Base-by-base conservation (phyloP, 2,113 vertebrate species). In the Gymnobelideus leadbeateri region DNA sequence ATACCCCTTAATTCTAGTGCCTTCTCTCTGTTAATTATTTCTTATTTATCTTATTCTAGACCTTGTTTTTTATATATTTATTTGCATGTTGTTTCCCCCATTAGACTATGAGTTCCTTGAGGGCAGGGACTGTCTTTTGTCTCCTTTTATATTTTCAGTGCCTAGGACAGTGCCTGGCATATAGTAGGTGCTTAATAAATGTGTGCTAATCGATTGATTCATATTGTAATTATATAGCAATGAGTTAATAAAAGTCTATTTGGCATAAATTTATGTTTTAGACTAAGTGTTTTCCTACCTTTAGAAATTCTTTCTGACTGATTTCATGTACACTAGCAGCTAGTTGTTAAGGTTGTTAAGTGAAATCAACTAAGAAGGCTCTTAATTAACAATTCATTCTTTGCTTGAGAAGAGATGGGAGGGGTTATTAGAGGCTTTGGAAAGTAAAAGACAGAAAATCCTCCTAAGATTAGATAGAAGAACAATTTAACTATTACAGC, bases 301-400 rank as follows among this genome's bases (percentile, higher is more conserved):
- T 43, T 84, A 84, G 43, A 43, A 84, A 84, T 84, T 84, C 68
- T 77, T 77, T 77, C 37, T 84, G 6, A 84, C n/a, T 84, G 68
- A 84, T 43, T 84, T 23, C 68, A 84, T 84, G 16, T 84, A 84
- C 7, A 84, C 43, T 43, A 84, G 68, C 68, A 84, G 68, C 37
- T 84, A 43, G 6, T 84, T 43, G n/a, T 84, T 84, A 43, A 84
- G 6, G 19, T 23, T 84, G 37, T 84, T 84, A 43, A 84, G 19
- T 43, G 68, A 84, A 84, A 84, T 84, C n/a, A 84, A 43, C 68
- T 84, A 84, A 84, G 68, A 84, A 84, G n/a, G 19, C 68, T 84
- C n/a, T 43, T 84, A 84, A 84, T 84, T 84, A 84, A 84, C 68
- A 84, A 43, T 84, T 84, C 68, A 43, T 84, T 84, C n/a, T 84